phyloP scores from a whole-genome alignment of 2,888 invertebrate genomes.

The Chalcosyrphus nemorum region DNA sequence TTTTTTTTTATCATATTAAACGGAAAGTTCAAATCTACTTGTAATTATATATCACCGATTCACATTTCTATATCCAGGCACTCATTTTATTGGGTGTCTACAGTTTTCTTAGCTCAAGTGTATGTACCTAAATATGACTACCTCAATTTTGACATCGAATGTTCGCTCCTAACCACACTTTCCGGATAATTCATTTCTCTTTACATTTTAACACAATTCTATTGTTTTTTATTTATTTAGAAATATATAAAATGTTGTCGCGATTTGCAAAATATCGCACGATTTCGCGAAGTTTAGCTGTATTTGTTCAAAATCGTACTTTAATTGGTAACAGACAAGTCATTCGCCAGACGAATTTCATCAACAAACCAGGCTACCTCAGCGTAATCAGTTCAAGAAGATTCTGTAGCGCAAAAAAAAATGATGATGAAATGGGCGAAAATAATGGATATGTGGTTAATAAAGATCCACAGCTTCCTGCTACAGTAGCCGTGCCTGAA shows the following conservation, averaged over 20 bases:
- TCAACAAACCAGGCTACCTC: conserved; percentile 23
- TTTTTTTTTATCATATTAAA: no score
- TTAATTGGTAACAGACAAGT: background rate
- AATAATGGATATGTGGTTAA: conserved; percentile 74
- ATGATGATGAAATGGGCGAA: conserved; percentile 74
- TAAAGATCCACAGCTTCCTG: conserved; percentile 84
- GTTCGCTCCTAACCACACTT: conserved; percentile 12
- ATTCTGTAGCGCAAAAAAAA: conserved; percentile 74
- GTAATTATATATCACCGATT: no score
- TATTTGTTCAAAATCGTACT: conserved; percentile 31
- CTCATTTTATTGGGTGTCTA: no score
- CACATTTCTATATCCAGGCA: no score
- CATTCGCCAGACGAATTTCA: conserved; percentile 6
- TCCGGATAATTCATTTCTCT: background rate
- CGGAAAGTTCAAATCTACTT: no score
- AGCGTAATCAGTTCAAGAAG: conserved; percentile 70
- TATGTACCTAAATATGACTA: background rate
- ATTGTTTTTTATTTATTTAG: background rate
- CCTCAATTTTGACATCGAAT: background rate
- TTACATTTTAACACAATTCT: no score
- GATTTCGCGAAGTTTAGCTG: conserved; percentile 32
- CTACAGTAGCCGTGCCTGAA: conserved; percentile 96
- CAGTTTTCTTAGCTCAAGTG: no score
- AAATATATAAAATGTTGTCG: conserved; percentile 73
- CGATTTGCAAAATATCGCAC: conserved; percentile 70